These are phyloP conservation scores for Emys orbicularis DNA, from an alignment of 2,797 vertebrate species.

Conservation along the genomic window DNA sequence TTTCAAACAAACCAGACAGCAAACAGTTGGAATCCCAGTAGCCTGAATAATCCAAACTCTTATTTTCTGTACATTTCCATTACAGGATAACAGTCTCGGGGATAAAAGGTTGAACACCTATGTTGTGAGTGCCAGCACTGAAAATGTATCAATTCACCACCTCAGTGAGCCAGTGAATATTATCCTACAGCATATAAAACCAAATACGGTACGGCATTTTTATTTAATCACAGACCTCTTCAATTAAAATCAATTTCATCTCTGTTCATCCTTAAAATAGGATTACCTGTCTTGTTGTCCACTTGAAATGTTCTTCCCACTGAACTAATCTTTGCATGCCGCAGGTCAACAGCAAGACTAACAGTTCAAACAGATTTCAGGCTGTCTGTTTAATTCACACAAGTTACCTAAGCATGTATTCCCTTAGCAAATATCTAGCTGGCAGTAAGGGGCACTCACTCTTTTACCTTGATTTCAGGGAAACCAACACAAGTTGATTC, in stretches of 20 bases:
- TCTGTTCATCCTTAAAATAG: background rate
- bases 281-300: background rate
- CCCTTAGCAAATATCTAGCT: slow-evolving; percentile 21
- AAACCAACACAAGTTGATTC: background rate
- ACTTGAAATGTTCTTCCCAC: slow-evolving; percentile 12
- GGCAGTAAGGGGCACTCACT: background rate
- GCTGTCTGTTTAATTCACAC: background rate
- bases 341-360: background rate
- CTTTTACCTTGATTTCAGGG: background rate
- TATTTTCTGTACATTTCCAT: slow-evolving; percentile 10
- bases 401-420: slow-evolving; percentile 25
- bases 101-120: slow-evolving; percentile 83
- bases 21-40: background rate
- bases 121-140: slow-evolving; percentile 89
- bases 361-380: background rate
- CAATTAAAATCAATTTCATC: background rate
- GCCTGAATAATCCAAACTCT: background rate
- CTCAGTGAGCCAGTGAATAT: slow-evolving; percentile 85
- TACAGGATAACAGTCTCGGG: slow-evolving; percentile 77
- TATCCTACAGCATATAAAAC: slow-evolving; percentile 81
- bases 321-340: background rate
- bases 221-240: background rate
- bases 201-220: slow-evolving; percentile 78
- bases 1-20: background rate
- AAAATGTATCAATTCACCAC: slow-evolving; percentile 79